Evolutionary conservation across 2,797 vertebrate species (phyloP), one percentile per base, ranked within the genome.

Genomic region (Zenarchopterus dispar): DNA sequence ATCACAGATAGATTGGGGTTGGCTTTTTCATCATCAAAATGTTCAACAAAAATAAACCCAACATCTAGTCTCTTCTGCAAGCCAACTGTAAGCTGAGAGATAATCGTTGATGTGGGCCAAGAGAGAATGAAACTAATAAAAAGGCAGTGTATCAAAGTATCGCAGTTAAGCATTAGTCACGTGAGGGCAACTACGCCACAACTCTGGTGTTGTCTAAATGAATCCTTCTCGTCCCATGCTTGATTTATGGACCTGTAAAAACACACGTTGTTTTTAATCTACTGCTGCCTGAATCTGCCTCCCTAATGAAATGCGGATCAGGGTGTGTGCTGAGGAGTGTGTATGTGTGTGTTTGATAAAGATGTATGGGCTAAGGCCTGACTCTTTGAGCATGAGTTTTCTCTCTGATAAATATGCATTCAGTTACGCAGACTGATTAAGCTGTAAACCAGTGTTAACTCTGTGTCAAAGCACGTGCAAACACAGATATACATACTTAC

Each of bases 211-310:
- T 89, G 82, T 81, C 80, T 75, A 91, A 92, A 92, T 92, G 87
- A 92, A 91, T 90, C 91, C 90, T 88, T 73, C 87, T 85, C 77
- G 80, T 89, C 85, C 86, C 56, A 28, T 46, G 70, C 65, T 82
- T 93, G 91, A 93, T 93, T 93, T 92, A 93, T 91, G 86, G 84
- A 90, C 85, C 89, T 90, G 91, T 91, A 91, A 91, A 92, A 91
- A 92, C 82, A 91, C 89, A 92, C 80, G 87, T 90, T 92, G 91
- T 88, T 92, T 93, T 91, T 93, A 93, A 93, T 93, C 92, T 93
- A 88, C 83, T 75, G 89, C 86, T 86, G 81, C 86, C 87, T 84
- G 76, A 86, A 88, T 89, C 83, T 84, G 76, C 85, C 87, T 84
- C 86, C 84, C 84, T 91, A 91, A 93, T 91, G 88, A 92, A 92